phyloP scores from a whole-genome alignment of 2,113 vertebrate genomes.

The Aythya baeri region DNA sequence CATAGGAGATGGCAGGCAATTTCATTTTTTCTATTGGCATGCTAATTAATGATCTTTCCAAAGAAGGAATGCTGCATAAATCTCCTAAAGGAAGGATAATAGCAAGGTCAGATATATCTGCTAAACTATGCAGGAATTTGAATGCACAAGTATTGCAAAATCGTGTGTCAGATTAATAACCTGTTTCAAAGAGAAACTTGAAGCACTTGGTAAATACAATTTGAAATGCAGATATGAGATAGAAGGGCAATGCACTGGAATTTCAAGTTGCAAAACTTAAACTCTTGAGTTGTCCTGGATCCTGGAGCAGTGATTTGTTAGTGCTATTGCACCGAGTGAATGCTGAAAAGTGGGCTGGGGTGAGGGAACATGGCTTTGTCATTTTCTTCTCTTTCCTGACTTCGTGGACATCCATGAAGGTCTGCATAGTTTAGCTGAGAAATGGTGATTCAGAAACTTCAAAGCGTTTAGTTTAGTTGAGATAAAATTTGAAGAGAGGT shows the following conservation, averaged over 20 bases:
- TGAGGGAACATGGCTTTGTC: background rate
- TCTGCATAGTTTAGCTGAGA: background rate
- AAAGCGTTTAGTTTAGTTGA: constrained; percentile 17
- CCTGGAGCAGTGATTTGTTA: background rate
- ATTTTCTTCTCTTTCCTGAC: background rate
- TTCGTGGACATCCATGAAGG: background rate
- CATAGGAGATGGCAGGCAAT: constrained; percentile 45
- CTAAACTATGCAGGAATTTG: constrained; percentile 27
- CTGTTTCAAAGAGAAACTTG: constrained; percentile 37
- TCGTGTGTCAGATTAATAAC: constrained; percentile 62
- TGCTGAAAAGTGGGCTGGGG: background rate
- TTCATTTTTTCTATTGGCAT: constrained; percentile 66
- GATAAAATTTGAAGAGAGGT: constrained; percentile 31
- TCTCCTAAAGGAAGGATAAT: constrained; percentile 61
- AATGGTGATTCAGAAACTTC: background rate
- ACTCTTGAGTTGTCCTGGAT: background rate
- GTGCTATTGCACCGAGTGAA: background rate
- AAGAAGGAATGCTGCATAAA: constrained; percentile 28
- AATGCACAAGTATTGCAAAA: constrained; percentile 56
- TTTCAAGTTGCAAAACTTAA: constrained; percentile 37
- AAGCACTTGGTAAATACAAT: constrained; percentile 50
- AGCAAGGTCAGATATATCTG: constrained; percentile 10
- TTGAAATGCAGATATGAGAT: constrained; percentile 55
- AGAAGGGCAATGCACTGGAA: background rate
- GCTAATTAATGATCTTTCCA: constrained; percentile 55